Evolutionary conservation across 2,113 vertebrate genomes (phyloP).

Genomic region (Prunella fulvescens): DNA sequence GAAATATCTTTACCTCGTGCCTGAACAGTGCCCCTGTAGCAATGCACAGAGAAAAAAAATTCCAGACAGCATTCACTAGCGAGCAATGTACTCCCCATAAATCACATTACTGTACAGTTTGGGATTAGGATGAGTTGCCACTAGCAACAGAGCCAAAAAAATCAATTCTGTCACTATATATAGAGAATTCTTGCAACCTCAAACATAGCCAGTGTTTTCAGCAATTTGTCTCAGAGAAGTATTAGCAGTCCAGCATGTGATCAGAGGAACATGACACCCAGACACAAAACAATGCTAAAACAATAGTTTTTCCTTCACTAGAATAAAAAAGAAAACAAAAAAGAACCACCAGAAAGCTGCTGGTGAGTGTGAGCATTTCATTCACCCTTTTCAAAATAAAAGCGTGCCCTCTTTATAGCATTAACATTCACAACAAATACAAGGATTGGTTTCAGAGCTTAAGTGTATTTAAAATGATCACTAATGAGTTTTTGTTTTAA

Average conservation of each 20-base stretch:
- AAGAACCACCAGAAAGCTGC: background rate
- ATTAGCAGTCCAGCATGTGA: background rate
- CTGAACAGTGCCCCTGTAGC: background rate
- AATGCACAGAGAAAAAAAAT: background rate
- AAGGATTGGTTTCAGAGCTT: background rate
- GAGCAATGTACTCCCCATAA: background rate
- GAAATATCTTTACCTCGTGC: background rate
- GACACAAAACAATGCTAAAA: background rate
- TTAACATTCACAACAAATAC: background rate
- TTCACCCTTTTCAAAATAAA: background rate
- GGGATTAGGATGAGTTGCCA: slow-evolving; percentile 57
- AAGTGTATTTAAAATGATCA: background rate
- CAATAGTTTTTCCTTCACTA: background rate
- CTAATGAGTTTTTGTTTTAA: background rate
- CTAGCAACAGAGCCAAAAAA: slow-evolving; percentile 52
- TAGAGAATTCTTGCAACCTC: background rate
- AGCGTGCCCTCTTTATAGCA: rapidly evolving
- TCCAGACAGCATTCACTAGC: background rate
- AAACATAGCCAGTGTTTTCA: background rate
- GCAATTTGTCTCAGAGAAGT: slow-evolving; percentile 7
- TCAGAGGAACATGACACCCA: background rate
- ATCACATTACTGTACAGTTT: slow-evolving; percentile 9
- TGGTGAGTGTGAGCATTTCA: background rate
- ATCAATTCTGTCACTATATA: slow-evolving; percentile 14
- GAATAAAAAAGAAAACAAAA: background rate